Conservation (phyloP, 2,888 invertebrate species). For the Metallyticus violacea region DNA sequence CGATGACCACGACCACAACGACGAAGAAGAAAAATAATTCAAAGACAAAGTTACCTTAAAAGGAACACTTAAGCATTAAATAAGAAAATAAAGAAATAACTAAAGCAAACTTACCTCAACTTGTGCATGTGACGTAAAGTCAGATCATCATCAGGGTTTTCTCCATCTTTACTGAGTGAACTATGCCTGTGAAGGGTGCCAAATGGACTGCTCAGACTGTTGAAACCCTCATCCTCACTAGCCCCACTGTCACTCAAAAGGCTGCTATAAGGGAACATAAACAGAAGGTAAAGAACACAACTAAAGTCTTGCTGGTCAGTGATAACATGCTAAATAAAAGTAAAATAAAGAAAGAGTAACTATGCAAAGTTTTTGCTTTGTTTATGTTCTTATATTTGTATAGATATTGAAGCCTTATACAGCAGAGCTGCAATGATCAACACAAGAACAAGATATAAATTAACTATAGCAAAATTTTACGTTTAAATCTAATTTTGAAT, state of each 20-base stretch:
- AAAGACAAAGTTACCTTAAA: too few species aligned
- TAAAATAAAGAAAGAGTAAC: not conserved
- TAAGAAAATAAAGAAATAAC: too few species aligned
- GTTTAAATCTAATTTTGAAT: too few species aligned
- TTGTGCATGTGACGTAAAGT: slow-evolving; percentile 60
- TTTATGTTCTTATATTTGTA: too few species aligned
- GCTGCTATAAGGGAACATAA: slow-evolving; percentile 29
- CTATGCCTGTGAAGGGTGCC: slow-evolving; percentile 49
- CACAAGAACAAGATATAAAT: too few species aligned
- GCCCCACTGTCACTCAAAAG: slow-evolving; percentile 39
- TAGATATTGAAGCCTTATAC: too few species aligned
- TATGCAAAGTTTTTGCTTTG: not conserved
- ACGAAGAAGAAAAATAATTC: too few species aligned
- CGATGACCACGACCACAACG: too few species aligned
- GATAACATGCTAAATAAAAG: not conserved
- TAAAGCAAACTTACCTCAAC: slow-evolving; percentile 52
- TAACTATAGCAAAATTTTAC: too few species aligned
- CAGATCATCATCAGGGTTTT: slow-evolving; percentile 44
- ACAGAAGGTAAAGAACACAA: not conserved
- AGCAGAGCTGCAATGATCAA: too few species aligned
- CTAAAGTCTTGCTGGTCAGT: not conserved
- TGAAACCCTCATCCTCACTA: slow-evolving; percentile 38
- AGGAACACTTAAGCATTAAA: too few species aligned
- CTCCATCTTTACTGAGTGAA: slow-evolving; percentile 57
- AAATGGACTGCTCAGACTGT: slow-evolving; percentile 35